phyloP scores from a whole-genome alignment of 2,113 vertebrate genomes.

The Scomber colias region DNA sequence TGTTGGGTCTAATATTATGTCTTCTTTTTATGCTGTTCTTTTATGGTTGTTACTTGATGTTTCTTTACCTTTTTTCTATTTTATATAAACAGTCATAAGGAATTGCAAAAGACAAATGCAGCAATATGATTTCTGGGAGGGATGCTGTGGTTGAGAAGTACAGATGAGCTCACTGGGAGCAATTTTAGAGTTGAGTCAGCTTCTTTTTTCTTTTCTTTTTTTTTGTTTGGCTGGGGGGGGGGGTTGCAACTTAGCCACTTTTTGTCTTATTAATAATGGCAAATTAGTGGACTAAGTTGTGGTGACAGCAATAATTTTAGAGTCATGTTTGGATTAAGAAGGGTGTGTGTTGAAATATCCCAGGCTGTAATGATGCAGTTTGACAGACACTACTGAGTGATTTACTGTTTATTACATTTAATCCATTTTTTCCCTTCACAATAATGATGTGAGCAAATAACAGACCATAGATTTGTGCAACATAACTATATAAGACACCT shows the following conservation, averaged over 20 bases:
- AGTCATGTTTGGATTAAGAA: not conserved
- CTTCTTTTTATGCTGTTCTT: not conserved
- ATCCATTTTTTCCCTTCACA: too few relatives aligned
- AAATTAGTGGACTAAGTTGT: not conserved
- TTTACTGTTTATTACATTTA: too few relatives aligned
- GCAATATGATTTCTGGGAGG: not conserved
- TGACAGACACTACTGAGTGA: not conserved
- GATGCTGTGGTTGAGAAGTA: not conserved
- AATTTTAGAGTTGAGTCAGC: not conserved
- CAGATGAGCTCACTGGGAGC: not conserved
- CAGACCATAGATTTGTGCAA: too few relatives aligned
- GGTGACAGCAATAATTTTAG: not conserved
- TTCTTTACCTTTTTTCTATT: not conserved
- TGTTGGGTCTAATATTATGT: not conserved
- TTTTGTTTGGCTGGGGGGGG: too few relatives aligned
- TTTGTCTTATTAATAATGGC: not conserved
- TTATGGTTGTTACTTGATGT: not conserved
- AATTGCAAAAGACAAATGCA: not conserved
- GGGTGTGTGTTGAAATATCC: not conserved
- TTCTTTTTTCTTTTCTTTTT: not conserved
- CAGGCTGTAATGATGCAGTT: not conserved
- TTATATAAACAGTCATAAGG: not conserved
- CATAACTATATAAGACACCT: too few relatives aligned
- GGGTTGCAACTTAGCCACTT: not conserved
- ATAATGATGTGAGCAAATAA: too few relatives aligned